phyloP scores from a whole-genome alignment of 2,113 vertebrate species.

The Nipponia nippon region DNA sequence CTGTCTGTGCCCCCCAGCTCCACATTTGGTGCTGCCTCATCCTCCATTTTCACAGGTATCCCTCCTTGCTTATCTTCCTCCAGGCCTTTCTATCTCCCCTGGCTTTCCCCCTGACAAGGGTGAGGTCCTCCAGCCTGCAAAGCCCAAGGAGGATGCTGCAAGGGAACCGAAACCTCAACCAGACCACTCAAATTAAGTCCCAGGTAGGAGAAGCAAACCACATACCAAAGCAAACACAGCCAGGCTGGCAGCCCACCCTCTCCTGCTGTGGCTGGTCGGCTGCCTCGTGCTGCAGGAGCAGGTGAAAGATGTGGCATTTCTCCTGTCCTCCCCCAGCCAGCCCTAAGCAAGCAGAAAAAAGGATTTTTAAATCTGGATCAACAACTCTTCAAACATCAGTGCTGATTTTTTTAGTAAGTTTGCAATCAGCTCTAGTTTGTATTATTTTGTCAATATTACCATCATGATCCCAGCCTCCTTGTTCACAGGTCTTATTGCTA shows the following conservation, averaged over 20 bases:
- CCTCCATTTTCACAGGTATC: background rate
- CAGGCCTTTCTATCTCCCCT: background rate
- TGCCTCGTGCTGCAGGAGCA: background rate
- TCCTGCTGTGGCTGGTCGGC: background rate
- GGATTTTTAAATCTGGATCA: background rate
- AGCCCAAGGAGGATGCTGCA: background rate
- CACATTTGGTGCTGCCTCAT: rapidly evolving
- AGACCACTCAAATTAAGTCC: background rate
- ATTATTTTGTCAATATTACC: background rate
- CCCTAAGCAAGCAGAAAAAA: background rate
- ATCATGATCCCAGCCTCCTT: background rate
- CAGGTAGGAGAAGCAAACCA: background rate
- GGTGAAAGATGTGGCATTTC: background rate
- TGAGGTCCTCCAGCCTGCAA: background rate
- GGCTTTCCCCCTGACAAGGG: background rate
- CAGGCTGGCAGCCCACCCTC: background rate
- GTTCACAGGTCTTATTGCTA: background rate
- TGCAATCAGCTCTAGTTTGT: background rate
- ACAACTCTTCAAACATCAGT: background rate
- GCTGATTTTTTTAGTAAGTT: background rate
- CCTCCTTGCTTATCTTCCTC: background rate
- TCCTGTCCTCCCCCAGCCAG: background rate
- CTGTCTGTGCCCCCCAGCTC: background rate
- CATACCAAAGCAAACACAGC: background rate
- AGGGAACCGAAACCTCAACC: background rate